Evolutionary conservation across 2,113 vertebrate species (phyloP), one percentile per base, ranked within the genome.

Genomic region (Quiscalus mexicanus): DNA sequence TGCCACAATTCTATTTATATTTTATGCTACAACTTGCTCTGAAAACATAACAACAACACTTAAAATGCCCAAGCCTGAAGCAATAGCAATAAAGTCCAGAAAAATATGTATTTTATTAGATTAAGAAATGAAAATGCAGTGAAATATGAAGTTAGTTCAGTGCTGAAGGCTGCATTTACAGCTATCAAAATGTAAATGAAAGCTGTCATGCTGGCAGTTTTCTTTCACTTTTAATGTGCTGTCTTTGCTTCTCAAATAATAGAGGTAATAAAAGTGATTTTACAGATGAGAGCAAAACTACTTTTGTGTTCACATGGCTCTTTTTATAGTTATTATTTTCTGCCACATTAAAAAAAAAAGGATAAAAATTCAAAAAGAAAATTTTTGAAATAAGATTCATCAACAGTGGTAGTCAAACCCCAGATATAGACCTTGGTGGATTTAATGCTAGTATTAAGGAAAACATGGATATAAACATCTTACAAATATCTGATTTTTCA

Each of bases 31-130:
- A 80, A 67, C 84, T 95, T 77, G 45, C 68, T 95, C 81, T 86
- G 87, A 92, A 96, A 93, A 88, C 68, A 64, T 90, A 94, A 76
- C 68, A 85, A 82, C 49, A 67, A 37, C 82, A 68, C 83, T 94
- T 90, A 88, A 96, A 93, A 91, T 91, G 90, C 59, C 70, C 78
- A 88, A 77, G 91, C 93, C 96, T 74, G 63, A 87, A 96, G 94
- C 89, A 76, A 88, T 87, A 86, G 17, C 79, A 93, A 90, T 96
- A 77, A 96, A 83, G 75, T 80, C 90, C 87, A 74, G 91, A 83
- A 96, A 96, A 96, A 90, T 70, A 84, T 35, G 39, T 95, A 81
- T 96, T 96, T 90, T 97, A 95, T 96, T 90, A 90, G 87, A 83
- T 28, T 84, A 87, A 94, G 79, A 93, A 84, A 88, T 96, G 83